Evolutionary conservation across 2,888 invertebrate genomes (phyloP), one percentile per base, ranked within the genome.

Genomic region (Coecobrya sp.): DNA sequence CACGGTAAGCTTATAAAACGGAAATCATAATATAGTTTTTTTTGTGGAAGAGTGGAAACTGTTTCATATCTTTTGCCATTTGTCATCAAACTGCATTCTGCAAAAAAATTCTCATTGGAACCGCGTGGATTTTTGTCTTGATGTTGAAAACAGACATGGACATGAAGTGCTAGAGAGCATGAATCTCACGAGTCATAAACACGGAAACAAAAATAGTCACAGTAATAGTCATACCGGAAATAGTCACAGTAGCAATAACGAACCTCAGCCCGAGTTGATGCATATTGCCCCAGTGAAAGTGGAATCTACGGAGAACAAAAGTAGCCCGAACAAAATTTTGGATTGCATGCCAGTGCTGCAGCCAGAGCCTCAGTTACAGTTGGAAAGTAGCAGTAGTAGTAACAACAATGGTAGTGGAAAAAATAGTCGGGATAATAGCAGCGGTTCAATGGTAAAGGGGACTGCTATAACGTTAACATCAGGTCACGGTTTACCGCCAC

Each of bases 141-240:
- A 5, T 96, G 98, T 99, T 62, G 99, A 99, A 96, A 99, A 99
- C 96, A 99, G 99, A 95, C 99, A 99, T 96, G 94, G 94, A 0
- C 91, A 91, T 22, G 91, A 91, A 27, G 91, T 91, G 11, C 59
- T 91, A 8, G 91, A 91, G 55, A 91, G 91, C 42, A 91, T 91
- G 91, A 91, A 91, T 27, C 59, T 91, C 25, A 65, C 86, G 0
- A 91, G 79, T 52, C 86, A 86, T 36, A 91, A 89, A 11, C 91
- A 91, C 68, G 68, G 86, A 25, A 91, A 85, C 27, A 82, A 89
- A 52, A 82, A 45, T 42, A 84, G 70, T 84, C 45, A 89, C 49
- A 68, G 45, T 55, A 55, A 55, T 55, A 19, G 30, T 27, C 22
- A 65, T n/a, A 49, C 25, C 30, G 65, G 79, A 55, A 55, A 73